Conservation (phyloP, 2,888 invertebrate species). For the Cosmorhoe ocellata region DNA sequence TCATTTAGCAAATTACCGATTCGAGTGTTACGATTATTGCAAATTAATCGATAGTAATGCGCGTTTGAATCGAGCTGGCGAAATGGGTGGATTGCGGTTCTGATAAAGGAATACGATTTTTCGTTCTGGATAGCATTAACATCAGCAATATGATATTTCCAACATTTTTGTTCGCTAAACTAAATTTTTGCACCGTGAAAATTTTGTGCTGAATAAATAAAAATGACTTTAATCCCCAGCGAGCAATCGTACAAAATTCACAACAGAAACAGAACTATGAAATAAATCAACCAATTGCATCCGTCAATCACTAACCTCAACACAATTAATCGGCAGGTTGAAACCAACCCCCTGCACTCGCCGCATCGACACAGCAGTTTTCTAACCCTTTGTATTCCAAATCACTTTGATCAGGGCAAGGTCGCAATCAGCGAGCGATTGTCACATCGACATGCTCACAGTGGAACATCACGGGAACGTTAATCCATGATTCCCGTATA, state of each 20-base stretch:
- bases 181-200: too few species aligned
- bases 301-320: slow-evolving; percentile 45
- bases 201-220: too few species aligned
- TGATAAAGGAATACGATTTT: too few species aligned
- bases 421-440: slow-evolving; percentile 52
- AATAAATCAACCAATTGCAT: slow-evolving; percentile 37
- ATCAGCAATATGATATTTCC: too few species aligned
- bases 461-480: slow-evolving; percentile 41
- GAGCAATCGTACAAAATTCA: slow-evolving; percentile 13
- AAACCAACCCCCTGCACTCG: slow-evolving; percentile 47
- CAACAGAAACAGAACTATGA: slow-evolving; percentile 19
- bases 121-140: background rate
- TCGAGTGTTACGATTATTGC: slow-evolving; percentile 32
- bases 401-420: slow-evolving; percentile 71
- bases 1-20: slow-evolving; percentile 29
- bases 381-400: slow-evolving; percentile 71
- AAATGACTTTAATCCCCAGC: slow-evolving; percentile 4
- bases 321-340: slow-evolving; percentile 62
- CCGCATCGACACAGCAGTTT: slow-evolving; percentile 62
- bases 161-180: too few species aligned
- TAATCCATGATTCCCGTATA: slow-evolving; percentile 33
- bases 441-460: slow-evolving; percentile 48
- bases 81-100: slow-evolving; percentile 1
- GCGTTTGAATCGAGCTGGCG: slow-evolving; percentile 16
- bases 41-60: slow-evolving; percentile 35